Evolutionary conservation across 2,113 vertebrate species (phyloP).

Genomic region (Pavo muticus): DNA sequence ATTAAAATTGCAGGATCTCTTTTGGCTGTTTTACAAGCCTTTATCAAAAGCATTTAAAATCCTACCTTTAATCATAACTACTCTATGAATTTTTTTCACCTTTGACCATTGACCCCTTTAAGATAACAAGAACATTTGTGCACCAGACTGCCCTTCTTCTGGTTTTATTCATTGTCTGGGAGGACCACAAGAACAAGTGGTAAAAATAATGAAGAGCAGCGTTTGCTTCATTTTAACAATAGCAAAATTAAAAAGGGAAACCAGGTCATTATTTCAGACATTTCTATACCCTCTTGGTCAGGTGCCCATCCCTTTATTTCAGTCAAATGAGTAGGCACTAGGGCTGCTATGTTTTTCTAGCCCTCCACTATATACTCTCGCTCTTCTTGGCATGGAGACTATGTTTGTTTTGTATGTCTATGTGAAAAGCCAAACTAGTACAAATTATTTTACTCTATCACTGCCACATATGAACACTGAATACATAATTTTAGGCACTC

Average conservation of each 20-base stretch:
- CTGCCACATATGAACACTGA: slow-evolving; percentile 50
- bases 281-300: neutral
- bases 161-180: slow-evolving; percentile 10
- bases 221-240: slow-evolving; percentile 4
- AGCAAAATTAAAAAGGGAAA: neutral
- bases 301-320: neutral
- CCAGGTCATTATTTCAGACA: neutral
- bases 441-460: slow-evolving; percentile 61
- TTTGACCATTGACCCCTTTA: slow-evolving; percentile 60
- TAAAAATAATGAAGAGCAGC: neutral
- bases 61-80: slow-evolving; percentile 58
- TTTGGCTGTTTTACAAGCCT: slow-evolving; percentile 65
- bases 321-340: neutral
- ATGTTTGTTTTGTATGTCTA: slow-evolving; percentile 58
- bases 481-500: slow-evolving; percentile 57
- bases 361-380: neutral
- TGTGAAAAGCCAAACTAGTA: slow-evolving; percentile 63
- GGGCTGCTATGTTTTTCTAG: neutral
- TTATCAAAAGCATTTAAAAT: slow-evolving; percentile 66
- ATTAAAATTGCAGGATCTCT: slow-evolving; percentile 81
- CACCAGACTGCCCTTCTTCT: neutral
- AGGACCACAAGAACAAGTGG: neutral
- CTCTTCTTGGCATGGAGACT: slow-evolving; percentile 35
- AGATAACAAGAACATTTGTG: neutral
- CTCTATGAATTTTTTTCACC: slow-evolving; percentile 55